These are phyloP conservation scores for Vollenhovia emeryi DNA, from an alignment of 1,140 invertebrate species.

Conservation along the genomic window DNA sequence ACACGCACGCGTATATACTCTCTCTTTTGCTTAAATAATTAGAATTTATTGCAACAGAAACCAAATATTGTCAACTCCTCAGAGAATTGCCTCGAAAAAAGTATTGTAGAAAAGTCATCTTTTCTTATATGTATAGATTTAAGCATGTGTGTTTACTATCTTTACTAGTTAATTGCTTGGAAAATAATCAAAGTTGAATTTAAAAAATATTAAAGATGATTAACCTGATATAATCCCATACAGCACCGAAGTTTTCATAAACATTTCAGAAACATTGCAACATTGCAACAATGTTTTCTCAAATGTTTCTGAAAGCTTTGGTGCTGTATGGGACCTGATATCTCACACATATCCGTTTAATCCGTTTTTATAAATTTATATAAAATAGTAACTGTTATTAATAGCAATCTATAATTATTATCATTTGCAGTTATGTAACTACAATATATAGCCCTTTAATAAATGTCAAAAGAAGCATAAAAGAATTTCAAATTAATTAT, in stretches of 20 bases:
- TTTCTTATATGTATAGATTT: slow-evolving; percentile 19
- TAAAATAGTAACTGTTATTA: neutral
- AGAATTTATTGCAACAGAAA: slow-evolving; percentile 34
- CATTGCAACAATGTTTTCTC: too few species aligned
- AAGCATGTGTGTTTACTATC: slow-evolving; percentile 15
- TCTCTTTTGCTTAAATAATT: slow-evolving; percentile 28
- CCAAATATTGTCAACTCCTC: neutral
- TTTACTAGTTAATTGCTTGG: slow-evolving; percentile 26
- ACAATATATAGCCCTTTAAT: slow-evolving; percentile 43
- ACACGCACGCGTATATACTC: neutral
- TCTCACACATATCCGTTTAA: too few species aligned
- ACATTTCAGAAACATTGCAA: too few species aligned
- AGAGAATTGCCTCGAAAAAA: slow-evolving; percentile 25
- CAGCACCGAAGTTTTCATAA: too few species aligned
- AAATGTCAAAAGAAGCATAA: slow-evolving; percentile 46
- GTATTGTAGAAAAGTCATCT: neutral
- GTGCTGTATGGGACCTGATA: too few species aligned
- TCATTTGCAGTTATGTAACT: slow-evolving; percentile 5
- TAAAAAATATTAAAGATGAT: neutral
- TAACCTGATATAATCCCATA: too few species aligned
- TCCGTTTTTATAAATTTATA: too few species aligned
- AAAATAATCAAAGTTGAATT: neutral
- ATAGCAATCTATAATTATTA: neutral
- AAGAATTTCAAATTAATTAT: slow-evolving; percentile 39
- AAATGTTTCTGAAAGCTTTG: too few species aligned